Evolutionary conservation across 2,888 invertebrate species (phyloP), one percentile per base, ranked within the genome.

Genomic region (Eumerus sabulonum): DNA sequence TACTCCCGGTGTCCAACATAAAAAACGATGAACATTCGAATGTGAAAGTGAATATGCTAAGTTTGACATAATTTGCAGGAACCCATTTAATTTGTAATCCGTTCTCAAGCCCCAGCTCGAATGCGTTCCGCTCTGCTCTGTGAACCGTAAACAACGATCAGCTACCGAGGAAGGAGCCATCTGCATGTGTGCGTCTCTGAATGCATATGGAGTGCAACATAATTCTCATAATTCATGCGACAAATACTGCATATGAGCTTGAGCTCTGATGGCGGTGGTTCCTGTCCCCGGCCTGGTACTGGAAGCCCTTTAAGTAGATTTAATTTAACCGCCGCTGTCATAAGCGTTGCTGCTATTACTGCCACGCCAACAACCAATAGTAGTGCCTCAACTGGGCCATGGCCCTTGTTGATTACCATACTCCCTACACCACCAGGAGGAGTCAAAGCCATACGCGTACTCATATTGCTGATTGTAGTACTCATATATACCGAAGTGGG

Each of bases 61-160:
- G 74, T 79, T 74, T 79, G 79, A 79, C 79, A 79, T 79, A 79
- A 79, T 79, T 74, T 64, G 68, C 79, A 79, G 79, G 50, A 74
- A 63, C 63, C 74, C 79, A 70, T 74, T 79, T 74, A 70, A 74
- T 79, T 79, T 70, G 56, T 79, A 79, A 79, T 64, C 71, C 54
- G 60, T 59, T 72, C n/a, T n/a, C n/a, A n/a, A n/a, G n/a, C n/a
- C n/a, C n/a, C n/a, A n/a, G n/a, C n/a, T n/a, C n/a, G n/a, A n/a
- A n/a, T n/a, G n/a, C n/a, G n/a, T n/a, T n/a, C n/a, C n/a, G n/a
- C n/a, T n/a, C 12, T 19, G 42, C 35, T 12, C 44, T 56, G 38
- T 7, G 48, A 68, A 77, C 51, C 45, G 40, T 18, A 56, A 53
- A 60, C 45, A 47, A 42, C 63, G 64, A 71, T 59, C 57, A 53